A percentile compares a stretch with the other conserved stretches of the same genome.
Evolutionary conservation across 1,140 invertebrate genomes (phyloP).

Genomic region (Choristoneura fumiferana): DNA sequence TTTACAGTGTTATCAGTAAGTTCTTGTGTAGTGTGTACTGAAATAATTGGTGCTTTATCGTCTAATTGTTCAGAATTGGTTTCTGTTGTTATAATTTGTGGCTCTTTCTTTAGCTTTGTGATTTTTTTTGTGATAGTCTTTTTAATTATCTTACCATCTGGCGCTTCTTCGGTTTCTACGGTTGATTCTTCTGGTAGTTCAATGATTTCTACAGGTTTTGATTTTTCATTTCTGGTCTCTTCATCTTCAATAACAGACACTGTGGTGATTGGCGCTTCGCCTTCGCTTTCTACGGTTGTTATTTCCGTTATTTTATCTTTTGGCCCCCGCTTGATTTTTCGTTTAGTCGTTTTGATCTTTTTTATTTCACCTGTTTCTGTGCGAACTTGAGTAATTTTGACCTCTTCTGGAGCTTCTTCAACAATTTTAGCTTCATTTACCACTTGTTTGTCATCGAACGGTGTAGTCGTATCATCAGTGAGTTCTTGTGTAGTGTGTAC

Average conservation of each 20-base stretch:
- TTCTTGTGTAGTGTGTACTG: slow-evolving; percentile 47
- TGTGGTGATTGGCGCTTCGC: slow-evolving; percentile 40
- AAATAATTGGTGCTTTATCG: slow-evolving; percentile 36
- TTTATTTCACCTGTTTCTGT: slow-evolving; percentile 29
- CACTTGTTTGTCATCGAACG: slow-evolving; percentile 1
- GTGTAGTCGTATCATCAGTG: slow-evolving; percentile 20
- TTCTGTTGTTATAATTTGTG: slow-evolving; percentile 44
- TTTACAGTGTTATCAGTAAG: slow-evolving; percentile 34
- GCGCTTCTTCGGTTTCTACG: slow-evolving; percentile 15
- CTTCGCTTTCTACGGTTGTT: slow-evolving; percentile 22
- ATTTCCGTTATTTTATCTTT: slow-evolving; percentile 17
- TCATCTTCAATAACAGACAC: slow-evolving; percentile 48
- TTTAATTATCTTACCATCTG: slow-evolving; percentile 5
- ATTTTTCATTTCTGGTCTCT: neutral
- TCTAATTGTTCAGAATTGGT: slow-evolving; percentile 50
- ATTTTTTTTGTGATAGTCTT: slow-evolving; percentile 9
- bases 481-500: slow-evolving; percentile 21
- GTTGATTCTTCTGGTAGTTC: slow-evolving; percentile 34
- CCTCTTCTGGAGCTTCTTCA: slow-evolving; percentile 24
- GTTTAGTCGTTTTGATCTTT: slow-evolving; percentile 24
- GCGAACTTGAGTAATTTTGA: slow-evolving; percentile 33
- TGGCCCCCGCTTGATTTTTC: slow-evolving; percentile 3
- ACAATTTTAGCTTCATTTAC: slow-evolving; percentile 22
- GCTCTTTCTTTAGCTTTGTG: neutral
- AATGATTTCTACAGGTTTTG: slow-evolving; percentile 31